Conservation (phyloP, 2,113 vertebrate genomes). For the Rhabdornis inornatus region DNA sequence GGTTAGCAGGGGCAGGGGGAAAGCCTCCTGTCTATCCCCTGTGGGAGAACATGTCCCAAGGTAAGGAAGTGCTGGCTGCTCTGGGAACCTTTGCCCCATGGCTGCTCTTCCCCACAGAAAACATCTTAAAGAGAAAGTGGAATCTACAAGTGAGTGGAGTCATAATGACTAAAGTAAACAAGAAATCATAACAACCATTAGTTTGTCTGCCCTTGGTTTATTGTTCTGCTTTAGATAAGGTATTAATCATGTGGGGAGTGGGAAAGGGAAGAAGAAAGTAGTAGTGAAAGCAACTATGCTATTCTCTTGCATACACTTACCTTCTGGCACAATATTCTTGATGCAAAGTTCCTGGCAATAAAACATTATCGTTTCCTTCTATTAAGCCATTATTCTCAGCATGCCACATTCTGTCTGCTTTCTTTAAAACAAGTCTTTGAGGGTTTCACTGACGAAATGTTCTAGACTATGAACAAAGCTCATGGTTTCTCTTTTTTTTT, state of each 20-base stretch:
- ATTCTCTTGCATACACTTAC: not conserved
- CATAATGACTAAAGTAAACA: conserved; percentile 60
- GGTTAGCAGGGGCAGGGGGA: not conserved
- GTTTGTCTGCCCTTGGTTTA: conserved; percentile 41
- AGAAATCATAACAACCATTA: not conserved
- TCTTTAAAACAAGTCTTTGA: not conserved
- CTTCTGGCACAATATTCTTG: conserved; percentile 8
- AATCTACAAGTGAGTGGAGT: conserved; percentile 34
- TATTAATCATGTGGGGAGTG: not conserved
- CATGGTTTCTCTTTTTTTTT: conserved; percentile 16
- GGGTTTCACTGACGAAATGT: not conserved
- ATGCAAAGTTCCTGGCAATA: not conserved
- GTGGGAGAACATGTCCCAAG: conserved; percentile 55
- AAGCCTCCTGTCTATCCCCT: not conserved
- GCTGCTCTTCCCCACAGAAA: conserved; percentile 41
- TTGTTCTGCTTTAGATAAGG: conserved; percentile 45
- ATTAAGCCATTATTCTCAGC: not conserved
- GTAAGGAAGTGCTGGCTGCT: conserved; percentile 10
- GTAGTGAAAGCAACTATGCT: not conserved
- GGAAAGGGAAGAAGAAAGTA: not conserved
- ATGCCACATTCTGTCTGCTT: not conserved
- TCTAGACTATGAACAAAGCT: conserved; percentile 11
- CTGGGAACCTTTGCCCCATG: conserved; percentile 24
- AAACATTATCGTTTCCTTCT: not conserved
- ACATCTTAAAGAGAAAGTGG: not conserved